Evolutionary conservation across 1,140 invertebrate genomes (phyloP).

Genomic region (Drosophila watanabei): DNA sequence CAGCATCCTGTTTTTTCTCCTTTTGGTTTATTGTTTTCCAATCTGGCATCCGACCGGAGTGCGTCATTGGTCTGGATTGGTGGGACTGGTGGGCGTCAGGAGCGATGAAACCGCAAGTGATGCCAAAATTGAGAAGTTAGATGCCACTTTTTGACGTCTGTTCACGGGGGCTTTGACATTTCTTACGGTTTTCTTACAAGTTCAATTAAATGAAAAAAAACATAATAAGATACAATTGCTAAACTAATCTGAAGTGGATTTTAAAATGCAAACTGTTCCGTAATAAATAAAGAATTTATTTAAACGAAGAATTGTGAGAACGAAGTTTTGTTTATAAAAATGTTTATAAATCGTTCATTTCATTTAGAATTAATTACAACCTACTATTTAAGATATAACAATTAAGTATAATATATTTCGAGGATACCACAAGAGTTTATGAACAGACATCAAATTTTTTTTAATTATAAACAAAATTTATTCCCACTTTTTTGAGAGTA

Average conservation of each 20-base stretch:
- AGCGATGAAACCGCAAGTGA: constrained; percentile 61
- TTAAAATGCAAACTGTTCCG: not conserved
- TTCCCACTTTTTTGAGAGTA: not conserved
- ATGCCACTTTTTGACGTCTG: constrained; percentile 18
- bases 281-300: not conserved
- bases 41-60: constrained; percentile 59
- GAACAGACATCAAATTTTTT: not conserved
- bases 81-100: constrained; percentile 25
- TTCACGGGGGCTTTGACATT: not conserved
- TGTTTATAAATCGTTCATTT: not conserved
- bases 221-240: not conserved
- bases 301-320: not conserved
- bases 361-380: not conserved
- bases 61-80: constrained; percentile 52
- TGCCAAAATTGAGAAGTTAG: constrained; percentile 67
- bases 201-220: not conserved
- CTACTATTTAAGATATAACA: too few species aligned
- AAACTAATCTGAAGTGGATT: not conserved
- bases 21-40: constrained; percentile 69
- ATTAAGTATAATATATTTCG: not conserved
- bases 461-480: not conserved
- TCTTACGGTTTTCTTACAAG: not conserved
- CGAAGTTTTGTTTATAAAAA: too few species aligned
- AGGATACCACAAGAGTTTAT: not conserved
- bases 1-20: constrained; percentile 36